Conservation (phyloP, 2,113 vertebrate genomes). For the Symphodus melops region DNA sequence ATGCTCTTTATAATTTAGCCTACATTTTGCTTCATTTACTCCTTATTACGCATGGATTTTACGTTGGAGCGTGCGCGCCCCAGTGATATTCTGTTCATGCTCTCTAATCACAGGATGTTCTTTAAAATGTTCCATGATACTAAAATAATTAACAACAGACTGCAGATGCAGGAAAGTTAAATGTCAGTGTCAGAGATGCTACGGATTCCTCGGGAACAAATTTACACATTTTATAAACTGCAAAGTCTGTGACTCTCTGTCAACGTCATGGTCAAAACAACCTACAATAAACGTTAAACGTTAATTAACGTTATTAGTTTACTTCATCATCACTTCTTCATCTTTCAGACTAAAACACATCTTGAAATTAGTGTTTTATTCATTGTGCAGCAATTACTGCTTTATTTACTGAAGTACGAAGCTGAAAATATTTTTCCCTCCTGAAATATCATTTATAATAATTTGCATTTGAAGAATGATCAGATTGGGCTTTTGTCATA, state of each 20-base stretch:
- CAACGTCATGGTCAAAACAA: no score
- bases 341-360: background rate
- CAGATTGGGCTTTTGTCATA: background rate
- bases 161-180: background rate
- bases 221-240: no score
- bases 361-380: background rate
- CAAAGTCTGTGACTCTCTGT: no score
- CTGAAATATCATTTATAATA: background rate
- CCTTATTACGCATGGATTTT: background rate
- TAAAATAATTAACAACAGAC: background rate
- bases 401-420: background rate
- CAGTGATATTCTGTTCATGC: background rate
- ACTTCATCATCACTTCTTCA: no score
- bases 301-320: no score
- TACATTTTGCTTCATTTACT: background rate
- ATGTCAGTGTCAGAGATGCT: no score
- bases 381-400: background rate
- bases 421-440: background rate
- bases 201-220: no score
- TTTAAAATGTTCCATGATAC: no score
- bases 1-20: background rate
- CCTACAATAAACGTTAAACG: no score
- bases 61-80: background rate
- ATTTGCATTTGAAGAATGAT: background rate
- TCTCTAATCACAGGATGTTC: background rate